Percentiles rank a stretch among this genome's conserved stretches.
Evolutionary conservation across 2,797 vertebrate species (phyloP).

Genomic region (Hyperoplus lanceolatus): DNA sequence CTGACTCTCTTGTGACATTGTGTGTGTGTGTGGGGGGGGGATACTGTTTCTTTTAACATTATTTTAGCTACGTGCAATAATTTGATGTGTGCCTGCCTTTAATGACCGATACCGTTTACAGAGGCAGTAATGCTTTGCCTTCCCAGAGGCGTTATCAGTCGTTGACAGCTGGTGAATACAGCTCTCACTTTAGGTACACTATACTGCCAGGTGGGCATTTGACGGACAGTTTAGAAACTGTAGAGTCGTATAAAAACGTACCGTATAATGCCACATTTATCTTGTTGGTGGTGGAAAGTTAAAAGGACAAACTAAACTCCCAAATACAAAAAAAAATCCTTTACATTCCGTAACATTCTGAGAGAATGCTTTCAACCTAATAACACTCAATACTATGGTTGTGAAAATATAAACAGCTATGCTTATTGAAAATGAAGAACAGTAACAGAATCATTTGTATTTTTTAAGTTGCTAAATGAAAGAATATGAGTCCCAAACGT

Average conservation of each 20-base stretch:
- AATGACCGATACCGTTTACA: conserved; percentile 57
- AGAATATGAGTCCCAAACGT: neutral
- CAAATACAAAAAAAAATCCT: conserved; percentile 8
- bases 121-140: conserved; percentile 39
- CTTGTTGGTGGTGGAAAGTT: conserved; percentile 18
- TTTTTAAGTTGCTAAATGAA: neutral
- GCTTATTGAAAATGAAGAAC: neutral
- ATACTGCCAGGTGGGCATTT: conserved; percentile 48
- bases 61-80: conserved; percentile 40
- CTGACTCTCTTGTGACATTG: neutral
- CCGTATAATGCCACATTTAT: conserved; percentile 32
- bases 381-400: neutral
- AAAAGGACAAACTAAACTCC: conserved; percentile 10
- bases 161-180: conserved; percentile 64
- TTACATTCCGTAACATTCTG: conserved; percentile 5
- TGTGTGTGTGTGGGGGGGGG: conserved; percentile 16
- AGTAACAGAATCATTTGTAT: neutral
- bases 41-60: conserved; percentile 46
- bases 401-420: neutral
- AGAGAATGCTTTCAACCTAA: neutral
- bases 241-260: conserved; percentile 24
- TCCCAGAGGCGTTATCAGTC: conserved; percentile 55
- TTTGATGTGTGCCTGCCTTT: conserved; percentile 61
- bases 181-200: conserved; percentile 44
- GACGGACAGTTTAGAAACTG: conserved; percentile 53